Base-by-base conservation (phyloP, 2,797 vertebrate species). In the Acrocephalus scirpaceus region DNA sequence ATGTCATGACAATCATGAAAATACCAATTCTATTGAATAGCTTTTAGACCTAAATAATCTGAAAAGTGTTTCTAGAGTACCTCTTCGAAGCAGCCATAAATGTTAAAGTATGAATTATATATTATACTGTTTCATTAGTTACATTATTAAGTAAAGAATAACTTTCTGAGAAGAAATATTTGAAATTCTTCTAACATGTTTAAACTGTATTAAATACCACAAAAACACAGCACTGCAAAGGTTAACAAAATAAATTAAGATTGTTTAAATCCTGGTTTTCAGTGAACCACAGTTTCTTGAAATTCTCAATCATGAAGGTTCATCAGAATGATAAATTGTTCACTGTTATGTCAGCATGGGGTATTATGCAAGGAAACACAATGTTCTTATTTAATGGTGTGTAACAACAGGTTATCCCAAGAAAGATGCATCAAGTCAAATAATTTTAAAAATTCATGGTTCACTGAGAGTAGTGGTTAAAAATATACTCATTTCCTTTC, bases 311-410 rank as follows among this genome's bases (percentile, higher is more conserved):
- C 5, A 3, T n/a, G 34, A 83, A 82, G 45, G 12, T 45, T 86
- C 75, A 86, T 71, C 65, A 88, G 61, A 90, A 88, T 88, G 78
- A 92, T 85, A 45, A 66, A 89, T 82, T 85, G 18, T 53, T 89
- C 19, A 21, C 17, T 47, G 40, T 50, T 87, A 60, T 85, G 40
- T 87, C 71, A 82, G 21, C 23, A 64, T 56, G 74, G 25, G 83
- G 18, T 26, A 85, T 82, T 94, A 66, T 91, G 51, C 64, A 67
- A 85, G 48, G 74, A 78, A 91, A 86, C n/a, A 56, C 32, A 91
- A 85, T 79, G 40, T 67, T 77, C 60, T 92, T 87, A 89, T 79
- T 62, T 65, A 94, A 93, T 86, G 82, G 42, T 16, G 42, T 92
- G 38, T 83, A 91, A 90, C n/a, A 86, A 75, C 42, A 76, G 75